phyloP scores from a whole-genome alignment of 2,797 vertebrate genomes.

The Micrastur ruficollis region DNA sequence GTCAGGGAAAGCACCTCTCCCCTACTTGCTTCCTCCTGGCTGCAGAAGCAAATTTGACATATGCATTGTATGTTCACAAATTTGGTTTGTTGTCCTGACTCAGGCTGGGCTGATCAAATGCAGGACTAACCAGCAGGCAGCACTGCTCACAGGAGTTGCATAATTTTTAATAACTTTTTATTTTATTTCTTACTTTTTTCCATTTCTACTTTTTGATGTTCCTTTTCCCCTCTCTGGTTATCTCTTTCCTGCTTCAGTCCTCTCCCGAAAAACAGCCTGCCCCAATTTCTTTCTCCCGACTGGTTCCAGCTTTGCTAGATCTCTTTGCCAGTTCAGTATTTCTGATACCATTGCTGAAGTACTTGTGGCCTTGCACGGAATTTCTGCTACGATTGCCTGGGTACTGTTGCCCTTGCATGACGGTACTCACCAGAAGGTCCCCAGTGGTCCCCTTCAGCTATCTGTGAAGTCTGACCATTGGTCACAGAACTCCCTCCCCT shows the following conservation, averaged over 20 bases:
- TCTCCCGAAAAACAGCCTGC: neutral
- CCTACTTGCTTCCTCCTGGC: fast-evolving
- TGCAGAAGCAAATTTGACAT: neutral
- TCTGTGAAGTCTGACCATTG: neutral
- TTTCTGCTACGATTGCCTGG: neutral
- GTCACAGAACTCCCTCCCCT: neutral
- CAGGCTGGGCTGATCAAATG: neutral
- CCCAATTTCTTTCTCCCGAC: neutral
- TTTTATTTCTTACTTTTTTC: neutral
- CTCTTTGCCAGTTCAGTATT: neutral
- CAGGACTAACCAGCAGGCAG: neutral
- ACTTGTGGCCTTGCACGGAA: neutral
- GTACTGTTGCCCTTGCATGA: neutral
- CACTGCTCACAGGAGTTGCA: neutral
- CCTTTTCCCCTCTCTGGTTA: neutral
- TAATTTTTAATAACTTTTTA: neutral
- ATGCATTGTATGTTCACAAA: neutral
- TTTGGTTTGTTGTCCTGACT: neutral
- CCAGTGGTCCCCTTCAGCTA: neutral
- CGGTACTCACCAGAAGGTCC: neutral
- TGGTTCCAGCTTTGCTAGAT: neutral
- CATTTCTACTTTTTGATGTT: neutral
- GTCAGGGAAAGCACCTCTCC: neutral
- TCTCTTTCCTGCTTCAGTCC: neutral
- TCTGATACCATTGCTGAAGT: neutral